Evolutionary conservation across 2,888 invertebrate genomes (phyloP).

Genomic region (Pocota personata): DNA sequence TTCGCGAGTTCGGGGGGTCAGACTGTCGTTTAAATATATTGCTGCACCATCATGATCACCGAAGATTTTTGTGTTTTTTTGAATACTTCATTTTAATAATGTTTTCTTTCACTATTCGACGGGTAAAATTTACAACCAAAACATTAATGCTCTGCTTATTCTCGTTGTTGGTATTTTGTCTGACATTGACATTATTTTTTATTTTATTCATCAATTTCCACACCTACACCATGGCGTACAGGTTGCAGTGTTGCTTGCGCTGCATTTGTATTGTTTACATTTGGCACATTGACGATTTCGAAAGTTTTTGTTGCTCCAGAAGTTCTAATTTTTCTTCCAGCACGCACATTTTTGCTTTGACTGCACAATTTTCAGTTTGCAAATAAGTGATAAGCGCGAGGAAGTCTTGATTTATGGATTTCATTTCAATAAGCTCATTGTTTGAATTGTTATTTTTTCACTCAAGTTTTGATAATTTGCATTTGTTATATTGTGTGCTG

Average conservation of each 20-base stretch:
- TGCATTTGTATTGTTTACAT: background rate
- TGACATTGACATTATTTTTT: background rate
- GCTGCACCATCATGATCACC: background rate
- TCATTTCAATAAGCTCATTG: background rate
- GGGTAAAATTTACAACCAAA: background rate
- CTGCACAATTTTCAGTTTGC: background rate
- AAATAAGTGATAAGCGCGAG: background rate
- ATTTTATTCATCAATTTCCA: background rate
- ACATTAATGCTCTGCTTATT: background rate
- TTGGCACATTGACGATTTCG: background rate
- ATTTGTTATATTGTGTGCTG: too few species aligned
- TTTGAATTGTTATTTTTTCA: too few species aligned
- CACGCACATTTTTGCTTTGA: background rate
- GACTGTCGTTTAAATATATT: background rate
- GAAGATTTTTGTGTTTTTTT: background rate
- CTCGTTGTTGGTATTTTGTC: background rate
- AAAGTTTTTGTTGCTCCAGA: background rate
- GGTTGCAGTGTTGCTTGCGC: background rate
- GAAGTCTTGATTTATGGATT: background rate
- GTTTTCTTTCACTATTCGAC: background rate
- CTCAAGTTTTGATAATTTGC: too few species aligned
- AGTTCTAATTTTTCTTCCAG: background rate
- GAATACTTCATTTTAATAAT: background rate
- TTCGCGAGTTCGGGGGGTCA: conserved; percentile 5
- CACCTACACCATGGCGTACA: background rate